phyloP scores from a whole-genome alignment of 2,888 invertebrate genomes.

The Tolmerus cingulatus region DNA sequence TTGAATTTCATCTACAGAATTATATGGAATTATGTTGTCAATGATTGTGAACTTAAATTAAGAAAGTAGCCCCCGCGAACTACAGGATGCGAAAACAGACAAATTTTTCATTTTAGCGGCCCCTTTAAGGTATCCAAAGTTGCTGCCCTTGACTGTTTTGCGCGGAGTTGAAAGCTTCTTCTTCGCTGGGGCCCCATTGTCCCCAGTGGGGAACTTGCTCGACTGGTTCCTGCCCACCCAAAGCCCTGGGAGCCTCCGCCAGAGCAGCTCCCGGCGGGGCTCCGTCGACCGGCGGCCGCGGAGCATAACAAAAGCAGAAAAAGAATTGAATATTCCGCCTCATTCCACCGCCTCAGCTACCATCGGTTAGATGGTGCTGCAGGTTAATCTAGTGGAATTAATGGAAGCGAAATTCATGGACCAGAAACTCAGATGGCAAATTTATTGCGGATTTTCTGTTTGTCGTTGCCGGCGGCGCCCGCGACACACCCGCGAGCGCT shows the following conservation, averaged over 20 bases:
- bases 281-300: not conserved
- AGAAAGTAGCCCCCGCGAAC: not conserved
- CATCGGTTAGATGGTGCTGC: slow-evolving; percentile 60
- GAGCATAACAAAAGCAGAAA: slow-evolving; percentile 32
- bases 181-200: not conserved
- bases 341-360: slow-evolving; percentile 53
- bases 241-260: not conserved
- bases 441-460: slow-evolving; percentile 47
- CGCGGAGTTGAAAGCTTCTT: slow-evolving; percentile 8
- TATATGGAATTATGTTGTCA: no score
- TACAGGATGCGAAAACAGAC: not conserved
- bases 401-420: slow-evolving; percentile 64
- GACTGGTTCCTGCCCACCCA: not conserved
- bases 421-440: slow-evolving; percentile 57
- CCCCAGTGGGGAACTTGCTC: not conserved
- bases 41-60: not conserved
- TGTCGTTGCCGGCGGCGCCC: not conserved
- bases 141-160: slow-evolving; percentile 31
- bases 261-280: not conserved
- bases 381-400: slow-evolving; percentile 64
- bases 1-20: no score
- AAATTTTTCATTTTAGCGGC: not conserved
- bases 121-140: not conserved
- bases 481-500: not conserved
- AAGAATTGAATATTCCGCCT: slow-evolving; percentile 43